phyloP scores from a whole-genome alignment of 2,797 vertebrate species.

The Helarctos malayanus region DNA sequence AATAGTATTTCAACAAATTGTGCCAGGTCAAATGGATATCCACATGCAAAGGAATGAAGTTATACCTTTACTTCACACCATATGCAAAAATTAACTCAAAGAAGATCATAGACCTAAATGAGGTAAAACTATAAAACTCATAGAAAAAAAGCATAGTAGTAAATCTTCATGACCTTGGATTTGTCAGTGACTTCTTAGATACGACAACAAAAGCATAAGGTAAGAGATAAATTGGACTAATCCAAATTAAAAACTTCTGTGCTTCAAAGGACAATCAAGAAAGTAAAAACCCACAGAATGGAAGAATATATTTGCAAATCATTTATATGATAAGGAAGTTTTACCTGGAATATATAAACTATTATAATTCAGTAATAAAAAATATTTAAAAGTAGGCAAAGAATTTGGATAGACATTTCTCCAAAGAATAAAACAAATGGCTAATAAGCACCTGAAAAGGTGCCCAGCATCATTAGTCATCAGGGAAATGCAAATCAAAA shows the following conservation, averaged over 20 bases:
- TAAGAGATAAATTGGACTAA: background rate
- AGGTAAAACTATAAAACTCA: conserved; percentile 28
- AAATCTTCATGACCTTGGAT: conserved; percentile 1
- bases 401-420: background rate
- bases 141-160: background rate
- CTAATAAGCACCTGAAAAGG: background rate
- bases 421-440: background rate
- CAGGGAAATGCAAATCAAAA: background rate
- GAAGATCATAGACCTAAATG: background rate
- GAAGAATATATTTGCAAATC: background rate
- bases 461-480: background rate
- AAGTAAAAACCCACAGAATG: background rate
- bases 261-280: background rate
- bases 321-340: background rate
- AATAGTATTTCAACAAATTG: background rate
- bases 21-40: background rate
- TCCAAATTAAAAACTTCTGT: background rate
- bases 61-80: background rate
- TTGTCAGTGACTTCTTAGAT: background rate
- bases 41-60: background rate
- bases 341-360: background rate
- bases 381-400: background rate
- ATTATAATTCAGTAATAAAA: background rate
- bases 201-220: background rate
- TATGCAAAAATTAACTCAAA: background rate